These are phyloP conservation scores for Microcebus griseorufus DNA, from an alignment of 2,113 vertebrate genomes.

Conservation along the genomic window DNA sequence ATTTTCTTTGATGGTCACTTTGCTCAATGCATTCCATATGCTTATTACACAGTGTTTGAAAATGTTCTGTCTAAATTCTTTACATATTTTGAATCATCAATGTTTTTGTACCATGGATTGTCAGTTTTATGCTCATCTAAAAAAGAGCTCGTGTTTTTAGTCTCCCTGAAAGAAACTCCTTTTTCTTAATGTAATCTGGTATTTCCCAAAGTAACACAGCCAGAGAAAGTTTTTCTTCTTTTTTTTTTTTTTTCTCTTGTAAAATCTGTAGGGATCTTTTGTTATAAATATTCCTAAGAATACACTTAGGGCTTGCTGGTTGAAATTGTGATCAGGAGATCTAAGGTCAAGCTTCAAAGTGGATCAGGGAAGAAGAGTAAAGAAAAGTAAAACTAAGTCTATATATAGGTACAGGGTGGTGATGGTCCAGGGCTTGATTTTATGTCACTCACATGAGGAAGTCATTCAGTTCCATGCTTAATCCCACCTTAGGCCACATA, in stretches of 20 bases:
- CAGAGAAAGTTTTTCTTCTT: rapidly evolving
- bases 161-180: neutral
- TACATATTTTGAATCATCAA: conserved; percentile 52
- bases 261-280: neutral
- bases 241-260: rapidly evolving
- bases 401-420: rapidly evolving
- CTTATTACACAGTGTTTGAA: conserved; percentile 45
- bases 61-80: conserved; percentile 45
- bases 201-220: neutral
- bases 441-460: neutral
- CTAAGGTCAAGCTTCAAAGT: neutral
- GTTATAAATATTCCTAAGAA: neutral
- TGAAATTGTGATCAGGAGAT: neutral
- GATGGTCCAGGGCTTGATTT: too few relatives aligned
- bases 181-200: neutral
- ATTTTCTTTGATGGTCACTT: conserved; percentile 67
- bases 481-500: rapidly evolving
- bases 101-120: neutral
- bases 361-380: neutral
- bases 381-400: neutral
- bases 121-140: neutral
- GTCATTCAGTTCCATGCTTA: rapidly evolving
- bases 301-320: neutral
- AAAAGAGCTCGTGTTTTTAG: neutral
- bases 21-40: conserved; percentile 70